Evolutionary conservation across 2,797 vertebrate species (phyloP).

Genomic region (Tiaroga cobitis): DNA sequence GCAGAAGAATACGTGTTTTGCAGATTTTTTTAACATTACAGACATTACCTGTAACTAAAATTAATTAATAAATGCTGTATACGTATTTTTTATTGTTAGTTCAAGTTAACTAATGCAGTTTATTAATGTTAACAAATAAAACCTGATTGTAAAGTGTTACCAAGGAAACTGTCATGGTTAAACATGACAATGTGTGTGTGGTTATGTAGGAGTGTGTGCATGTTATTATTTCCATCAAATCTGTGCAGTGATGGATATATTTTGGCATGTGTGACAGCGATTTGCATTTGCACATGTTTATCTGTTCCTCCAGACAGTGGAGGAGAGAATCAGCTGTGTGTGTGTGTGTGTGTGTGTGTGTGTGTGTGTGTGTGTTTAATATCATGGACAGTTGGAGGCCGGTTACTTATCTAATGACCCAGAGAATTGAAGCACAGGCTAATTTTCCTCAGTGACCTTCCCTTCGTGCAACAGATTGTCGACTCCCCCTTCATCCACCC

Average conservation of each 20-base stretch:
- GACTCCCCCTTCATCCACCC: not conserved
- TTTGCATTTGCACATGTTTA: not conserved
- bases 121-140: not conserved
- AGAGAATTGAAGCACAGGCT: slow-evolving; percentile 22
- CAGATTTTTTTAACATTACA: not conserved
- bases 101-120: not conserved
- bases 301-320: not conserved
- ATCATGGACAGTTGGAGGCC: slow-evolving; percentile 5
- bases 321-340: not conserved
- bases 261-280: not conserved
- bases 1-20: too few relatives aligned
- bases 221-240: slow-evolving; percentile 11
- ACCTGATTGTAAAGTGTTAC: not conserved
- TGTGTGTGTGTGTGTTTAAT: not conserved
- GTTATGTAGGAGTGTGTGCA: not conserved
- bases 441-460: slow-evolving; percentile 29
- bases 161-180: not conserved
- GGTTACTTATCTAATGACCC: slow-evolving; percentile 39
- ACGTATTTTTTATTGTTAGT: not conserved
- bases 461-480: slow-evolving; percentile 36
- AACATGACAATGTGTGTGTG: not conserved
- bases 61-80: not conserved
- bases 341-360: not conserved
- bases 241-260: not conserved
- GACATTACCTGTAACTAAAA: too few relatives aligned